These are phyloP conservation scores for Catocala nupta DNA, from an alignment of 2,888 invertebrate species.

Conservation along the genomic window DNA sequence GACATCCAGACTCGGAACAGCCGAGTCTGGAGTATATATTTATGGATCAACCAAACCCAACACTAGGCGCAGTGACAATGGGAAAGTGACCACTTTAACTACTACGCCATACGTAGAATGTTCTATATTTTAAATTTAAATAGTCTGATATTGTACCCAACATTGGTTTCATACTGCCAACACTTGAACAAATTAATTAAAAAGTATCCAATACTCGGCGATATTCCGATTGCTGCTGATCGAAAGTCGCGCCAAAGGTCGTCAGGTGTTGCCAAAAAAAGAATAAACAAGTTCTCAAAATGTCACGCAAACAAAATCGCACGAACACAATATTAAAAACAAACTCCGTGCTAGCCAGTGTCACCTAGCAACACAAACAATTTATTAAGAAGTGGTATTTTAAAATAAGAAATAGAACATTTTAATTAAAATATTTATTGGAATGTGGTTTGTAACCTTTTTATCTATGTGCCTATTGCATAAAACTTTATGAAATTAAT, in stretches of 20 bases:
- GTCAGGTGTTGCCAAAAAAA: constrained; percentile 72
- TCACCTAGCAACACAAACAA: constrained; percentile 59
- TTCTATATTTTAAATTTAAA: not conserved
- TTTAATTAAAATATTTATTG: too few species aligned
- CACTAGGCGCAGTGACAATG: too few species aligned
- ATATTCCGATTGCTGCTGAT: constrained; percentile 27
- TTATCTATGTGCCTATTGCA: not conserved
- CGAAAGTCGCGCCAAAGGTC: constrained; percentile 72
- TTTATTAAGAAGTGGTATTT: not conserved
- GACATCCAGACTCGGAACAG: too few species aligned
- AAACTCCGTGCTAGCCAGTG: constrained; percentile 46
- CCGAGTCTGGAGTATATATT: too few species aligned
- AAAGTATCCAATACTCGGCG: constrained; percentile 27
- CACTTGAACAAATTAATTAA: constrained; percentile 27
- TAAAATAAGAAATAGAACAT: too few species aligned
- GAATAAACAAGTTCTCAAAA: constrained; percentile 76
- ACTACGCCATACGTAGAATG: too few species aligned
- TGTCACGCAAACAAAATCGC: constrained; percentile 64
- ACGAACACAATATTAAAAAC: constrained; percentile 33
- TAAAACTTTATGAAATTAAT: not conserved
- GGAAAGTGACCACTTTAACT: too few species aligned
- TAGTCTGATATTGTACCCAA: constrained; percentile 9
- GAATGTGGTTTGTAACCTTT: not conserved
- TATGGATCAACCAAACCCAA: too few species aligned
- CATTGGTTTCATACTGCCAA: constrained; percentile 25